A percentile compares a stretch with the other conserved stretches of the same genome.
phyloP scores from a whole-genome alignment of 2,888 invertebrate species.

The Apamea sordens region DNA sequence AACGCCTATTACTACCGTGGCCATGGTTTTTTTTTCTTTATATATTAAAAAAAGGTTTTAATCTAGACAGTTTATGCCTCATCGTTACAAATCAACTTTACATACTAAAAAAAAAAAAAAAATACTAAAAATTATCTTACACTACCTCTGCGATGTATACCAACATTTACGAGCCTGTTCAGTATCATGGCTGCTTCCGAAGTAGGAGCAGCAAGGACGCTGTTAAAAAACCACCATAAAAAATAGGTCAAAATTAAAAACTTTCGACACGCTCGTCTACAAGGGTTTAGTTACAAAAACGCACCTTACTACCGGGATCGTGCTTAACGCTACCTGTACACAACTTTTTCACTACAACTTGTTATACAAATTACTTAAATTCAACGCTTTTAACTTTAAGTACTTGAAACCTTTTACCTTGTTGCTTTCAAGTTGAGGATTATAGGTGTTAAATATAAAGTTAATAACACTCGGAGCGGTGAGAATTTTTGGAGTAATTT shows the following conservation, averaged over 20 bases:
- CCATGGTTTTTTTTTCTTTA: no score
- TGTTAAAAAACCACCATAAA: background rate
- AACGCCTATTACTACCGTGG: no score
- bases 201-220: no score
- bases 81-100: no score
- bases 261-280: background rate
- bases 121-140: no score
- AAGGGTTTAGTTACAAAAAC: conserved; percentile 20
- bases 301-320: conserved; percentile 15
- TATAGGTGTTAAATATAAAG: conserved; percentile 48
- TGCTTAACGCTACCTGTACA: conserved; percentile 19
- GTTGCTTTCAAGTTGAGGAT: conserved; percentile 47
- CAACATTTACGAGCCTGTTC: no score
- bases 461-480: conserved; percentile 40
- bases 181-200: no score
- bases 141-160: no score
- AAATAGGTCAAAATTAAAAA: conserved; percentile 26
- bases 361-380: conserved; percentile 59
- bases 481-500: conserved; percentile 25
- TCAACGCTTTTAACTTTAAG: conserved; percentile 41
- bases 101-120: no score
- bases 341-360: conserved; percentile 46
- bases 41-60: no score
- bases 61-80: no score
- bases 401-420: conserved; percentile 48